Conservation (phyloP, 2,113 vertebrate genomes). For the Oreotragus oreotragus region DNA sequence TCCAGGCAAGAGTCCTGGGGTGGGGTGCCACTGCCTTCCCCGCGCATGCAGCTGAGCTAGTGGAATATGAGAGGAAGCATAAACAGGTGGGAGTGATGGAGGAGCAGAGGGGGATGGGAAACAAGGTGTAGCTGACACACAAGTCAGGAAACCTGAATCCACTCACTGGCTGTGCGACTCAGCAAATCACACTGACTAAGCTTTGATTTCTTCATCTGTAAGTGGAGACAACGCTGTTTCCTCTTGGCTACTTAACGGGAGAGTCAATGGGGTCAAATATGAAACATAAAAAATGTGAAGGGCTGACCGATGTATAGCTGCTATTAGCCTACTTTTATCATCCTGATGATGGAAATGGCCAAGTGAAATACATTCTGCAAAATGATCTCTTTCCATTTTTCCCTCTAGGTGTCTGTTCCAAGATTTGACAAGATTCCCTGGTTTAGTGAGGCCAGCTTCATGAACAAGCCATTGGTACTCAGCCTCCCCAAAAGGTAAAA, state of each 20-base stretch:
- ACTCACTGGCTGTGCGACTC: background rate
- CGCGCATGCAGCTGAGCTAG: background rate
- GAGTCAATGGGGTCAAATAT: background rate
- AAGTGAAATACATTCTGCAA: background rate
- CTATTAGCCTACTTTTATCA: background rate
- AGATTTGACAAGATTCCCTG: conserved; percentile 68
- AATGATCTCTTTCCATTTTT: conserved; percentile 21
- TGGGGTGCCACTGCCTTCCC: too few relatives aligned
- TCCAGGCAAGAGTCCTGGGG: too few relatives aligned
- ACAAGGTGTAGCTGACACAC: background rate
- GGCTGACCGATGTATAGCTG: background rate
- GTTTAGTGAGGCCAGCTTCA: conserved; percentile 46
- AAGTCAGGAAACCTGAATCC: background rate
- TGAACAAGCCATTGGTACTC: conserved; percentile 62
- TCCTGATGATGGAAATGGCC: accelerated
- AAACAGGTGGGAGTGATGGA: background rate
- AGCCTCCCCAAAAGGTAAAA: conserved; percentile 63
- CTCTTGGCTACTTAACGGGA: background rate
- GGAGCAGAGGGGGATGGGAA: background rate
- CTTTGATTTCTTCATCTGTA: background rate
- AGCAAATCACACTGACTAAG: background rate
- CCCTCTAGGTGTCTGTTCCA: conserved; percentile 50
- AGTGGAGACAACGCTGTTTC: background rate
- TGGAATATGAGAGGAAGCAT: background rate
- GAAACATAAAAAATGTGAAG: background rate